These are phyloP conservation scores for Spizaetus ornatus DNA, from an alignment of 2,113 vertebrate genomes.

Conservation along the genomic window DNA sequence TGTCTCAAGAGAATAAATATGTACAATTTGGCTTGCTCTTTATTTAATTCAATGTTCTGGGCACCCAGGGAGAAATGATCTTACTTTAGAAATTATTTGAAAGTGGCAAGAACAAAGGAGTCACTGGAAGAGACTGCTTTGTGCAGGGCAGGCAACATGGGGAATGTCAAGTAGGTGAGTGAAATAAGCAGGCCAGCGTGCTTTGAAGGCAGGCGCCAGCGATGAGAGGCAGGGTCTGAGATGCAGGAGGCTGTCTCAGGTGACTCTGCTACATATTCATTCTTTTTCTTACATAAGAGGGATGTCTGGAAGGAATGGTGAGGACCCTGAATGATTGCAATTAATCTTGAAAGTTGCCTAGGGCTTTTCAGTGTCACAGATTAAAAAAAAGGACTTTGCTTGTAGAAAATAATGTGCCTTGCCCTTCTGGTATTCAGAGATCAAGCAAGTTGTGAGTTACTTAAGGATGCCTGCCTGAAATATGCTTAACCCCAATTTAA, in stretches of 20 bases:
- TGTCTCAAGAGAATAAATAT: not conserved
- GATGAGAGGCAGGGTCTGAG: not conserved
- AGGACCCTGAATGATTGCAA: not conserved
- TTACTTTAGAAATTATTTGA: not conserved
- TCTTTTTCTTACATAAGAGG: not conserved
- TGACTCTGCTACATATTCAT: not conserved
- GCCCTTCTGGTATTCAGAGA: not conserved
- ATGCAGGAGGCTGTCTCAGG: not conserved
- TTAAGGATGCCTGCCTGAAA: not conserved
- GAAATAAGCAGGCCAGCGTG: not conserved
- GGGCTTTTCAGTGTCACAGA: not conserved
- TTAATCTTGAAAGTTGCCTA: constrained; percentile 20
- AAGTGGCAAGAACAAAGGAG: not conserved
- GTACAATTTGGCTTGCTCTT: not conserved
- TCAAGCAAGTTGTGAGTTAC: not conserved
- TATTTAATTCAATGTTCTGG: not conserved
- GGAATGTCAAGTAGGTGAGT: not conserved
- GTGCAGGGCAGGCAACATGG: not conserved
- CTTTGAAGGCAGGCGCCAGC: not conserved
- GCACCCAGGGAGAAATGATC: not conserved
- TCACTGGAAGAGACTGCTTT: not conserved
- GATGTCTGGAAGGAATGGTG: not conserved
- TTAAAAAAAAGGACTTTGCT: not conserved
- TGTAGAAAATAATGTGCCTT: not conserved
- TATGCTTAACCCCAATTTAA: not conserved